These are phyloP conservation scores for Eledone cirrhosa DNA, from an alignment of 2,888 invertebrate species.

Conservation along the genomic window DNA sequence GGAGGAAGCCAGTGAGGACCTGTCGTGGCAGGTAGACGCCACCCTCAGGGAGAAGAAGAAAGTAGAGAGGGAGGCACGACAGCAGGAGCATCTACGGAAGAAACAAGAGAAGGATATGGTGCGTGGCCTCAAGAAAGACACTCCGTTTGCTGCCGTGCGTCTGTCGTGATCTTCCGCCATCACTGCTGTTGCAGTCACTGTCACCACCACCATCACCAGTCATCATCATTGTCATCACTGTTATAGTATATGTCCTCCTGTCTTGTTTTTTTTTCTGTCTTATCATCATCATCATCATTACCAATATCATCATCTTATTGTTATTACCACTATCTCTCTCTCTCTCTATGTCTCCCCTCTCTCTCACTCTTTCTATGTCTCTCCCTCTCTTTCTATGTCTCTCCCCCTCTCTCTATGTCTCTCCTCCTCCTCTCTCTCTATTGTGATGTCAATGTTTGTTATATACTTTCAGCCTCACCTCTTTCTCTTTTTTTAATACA, in stretches of 20 bases:
- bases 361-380: too few relatives aligned
- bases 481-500: not conserved
- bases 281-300: too few relatives aligned
- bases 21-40: constrained; percentile 59
- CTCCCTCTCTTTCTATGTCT: not conserved
- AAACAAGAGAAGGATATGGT: constrained; percentile 52
- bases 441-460: not conserved
- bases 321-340: too few relatives aligned
- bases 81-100: constrained; percentile 51
- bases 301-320: too few relatives aligned
- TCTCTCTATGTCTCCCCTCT: not conserved
- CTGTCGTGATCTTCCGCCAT: constrained; percentile 46
- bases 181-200: not conserved
- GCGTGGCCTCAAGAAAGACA: constrained; percentile 41
- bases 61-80: constrained; percentile 51
- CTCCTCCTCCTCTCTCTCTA: not conserved
- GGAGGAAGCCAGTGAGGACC: constrained; percentile 53
- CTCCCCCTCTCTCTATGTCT: not conserved
- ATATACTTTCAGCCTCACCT: not conserved
- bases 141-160: constrained; percentile 50
- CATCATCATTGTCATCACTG: too few relatives aligned
- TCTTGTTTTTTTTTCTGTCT: too few relatives aligned
- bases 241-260: too few relatives aligned
- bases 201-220: too few relatives aligned
- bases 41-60: constrained; percentile 55